These are phyloP conservation scores for Mesorhabditis sp. DNA, from an alignment of 2,888 invertebrate genomes.

Conservation along the genomic window DNA sequence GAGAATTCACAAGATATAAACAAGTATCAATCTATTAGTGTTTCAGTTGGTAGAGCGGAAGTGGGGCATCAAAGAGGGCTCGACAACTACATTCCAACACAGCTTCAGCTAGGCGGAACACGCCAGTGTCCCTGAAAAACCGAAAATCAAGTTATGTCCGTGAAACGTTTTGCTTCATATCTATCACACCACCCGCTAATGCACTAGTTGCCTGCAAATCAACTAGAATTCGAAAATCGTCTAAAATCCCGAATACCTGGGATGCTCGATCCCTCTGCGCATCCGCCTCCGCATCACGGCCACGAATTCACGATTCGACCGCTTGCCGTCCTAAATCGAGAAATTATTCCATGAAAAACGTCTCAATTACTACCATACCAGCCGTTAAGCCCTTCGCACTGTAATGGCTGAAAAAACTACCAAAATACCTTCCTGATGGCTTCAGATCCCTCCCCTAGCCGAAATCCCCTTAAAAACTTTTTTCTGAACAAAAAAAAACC, in stretches of 20 bases:
- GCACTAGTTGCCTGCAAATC: too few species aligned
- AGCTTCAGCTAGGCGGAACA: slow-evolving; percentile 78
- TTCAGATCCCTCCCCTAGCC: too few species aligned
- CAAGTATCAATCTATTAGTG: not conserved
- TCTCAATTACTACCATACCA: slow-evolving; percentile 66
- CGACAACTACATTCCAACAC: slow-evolving; percentile 32
- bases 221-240: too few species aligned
- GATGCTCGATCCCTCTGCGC: slow-evolving; percentile 88
- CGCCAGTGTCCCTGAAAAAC: slow-evolving; percentile 77
- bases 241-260: slow-evolving; percentile 66
- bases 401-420: too few species aligned
- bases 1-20: too few species aligned
- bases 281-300: slow-evolving; percentile 97
- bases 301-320: slow-evolving; percentile 75
- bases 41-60: slow-evolving; percentile 22
- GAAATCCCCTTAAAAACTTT: too few species aligned
- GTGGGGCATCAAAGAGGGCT: slow-evolving; percentile 25
- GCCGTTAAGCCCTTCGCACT: too few species aligned
- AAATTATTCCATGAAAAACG: not conserved
- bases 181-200: too few species aligned
- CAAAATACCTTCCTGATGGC: too few species aligned
- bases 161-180: too few species aligned
- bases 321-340: slow-evolving; percentile 43
- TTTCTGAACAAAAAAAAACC: too few species aligned
- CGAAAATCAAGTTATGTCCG: not conserved